phyloP scores from a whole-genome alignment of 1,140 invertebrate genomes.

The Brachionus manjavacas region DNA sequence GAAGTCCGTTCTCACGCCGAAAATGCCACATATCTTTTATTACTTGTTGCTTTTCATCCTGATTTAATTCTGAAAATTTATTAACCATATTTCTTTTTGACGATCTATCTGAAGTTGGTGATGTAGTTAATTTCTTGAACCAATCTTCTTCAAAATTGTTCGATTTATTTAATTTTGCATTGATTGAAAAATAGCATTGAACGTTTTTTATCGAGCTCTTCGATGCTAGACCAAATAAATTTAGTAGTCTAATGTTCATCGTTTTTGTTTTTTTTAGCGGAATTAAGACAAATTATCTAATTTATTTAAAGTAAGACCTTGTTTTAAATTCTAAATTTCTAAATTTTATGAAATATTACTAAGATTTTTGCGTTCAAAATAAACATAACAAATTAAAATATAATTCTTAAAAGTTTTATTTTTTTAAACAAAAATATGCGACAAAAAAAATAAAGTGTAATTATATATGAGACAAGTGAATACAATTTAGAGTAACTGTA shows the following conservation, averaged over 20 bases:
- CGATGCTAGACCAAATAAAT: neutral
- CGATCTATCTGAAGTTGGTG: neutral
- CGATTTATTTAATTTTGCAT: neutral
- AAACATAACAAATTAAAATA: too few species aligned
- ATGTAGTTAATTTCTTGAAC: constrained; percentile 13
- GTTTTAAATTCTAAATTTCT: too few species aligned
- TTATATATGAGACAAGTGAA: too few species aligned
- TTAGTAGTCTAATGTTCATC: neutral
- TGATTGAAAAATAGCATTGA: neutral
- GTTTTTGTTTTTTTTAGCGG: neutral
- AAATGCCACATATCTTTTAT: neutral
- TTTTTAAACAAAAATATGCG: too few species aligned
- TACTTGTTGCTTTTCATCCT: neutral
- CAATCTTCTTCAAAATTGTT: neutral
- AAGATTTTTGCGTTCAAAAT: too few species aligned
- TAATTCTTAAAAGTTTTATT: too few species aligned
- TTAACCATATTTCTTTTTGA: neutral
- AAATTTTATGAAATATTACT: too few species aligned
- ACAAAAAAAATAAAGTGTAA: too few species aligned
- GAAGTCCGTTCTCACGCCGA: neutral
- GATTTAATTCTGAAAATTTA: neutral
- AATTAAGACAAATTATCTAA: too few species aligned
- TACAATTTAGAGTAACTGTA: too few species aligned
- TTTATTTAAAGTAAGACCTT: too few species aligned
- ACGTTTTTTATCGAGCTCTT: neutral